Percentiles rank a stretch among this genome's conserved stretches.
phyloP scores from a whole-genome alignment of 2,113 vertebrate genomes.

The Platysternon megacephalum region DNA sequence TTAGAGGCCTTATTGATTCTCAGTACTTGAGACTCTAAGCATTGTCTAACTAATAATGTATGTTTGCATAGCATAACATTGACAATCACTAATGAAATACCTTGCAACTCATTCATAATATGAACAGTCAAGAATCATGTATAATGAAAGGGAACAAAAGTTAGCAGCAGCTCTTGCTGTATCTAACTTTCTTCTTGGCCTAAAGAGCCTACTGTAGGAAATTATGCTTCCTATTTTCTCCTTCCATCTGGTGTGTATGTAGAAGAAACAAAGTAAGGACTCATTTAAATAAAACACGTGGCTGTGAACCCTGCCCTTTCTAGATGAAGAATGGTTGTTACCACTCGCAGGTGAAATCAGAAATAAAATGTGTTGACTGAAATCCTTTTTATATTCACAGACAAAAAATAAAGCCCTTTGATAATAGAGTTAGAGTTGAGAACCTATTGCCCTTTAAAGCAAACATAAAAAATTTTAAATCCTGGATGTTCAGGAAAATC shows the following conservation, averaged over 20 bases:
- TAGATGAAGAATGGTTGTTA: constrained; percentile 9
- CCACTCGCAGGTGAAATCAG: not conserved
- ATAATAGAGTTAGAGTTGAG: not conserved
- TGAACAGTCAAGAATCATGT: not conserved
- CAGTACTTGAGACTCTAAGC: not conserved
- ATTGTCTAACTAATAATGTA: not conserved
- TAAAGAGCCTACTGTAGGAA: not conserved
- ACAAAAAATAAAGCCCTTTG: not conserved
- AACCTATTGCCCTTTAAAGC: not conserved
- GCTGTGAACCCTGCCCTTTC: constrained; percentile 1
- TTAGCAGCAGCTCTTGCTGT: not conserved
- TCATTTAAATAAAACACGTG: constrained; percentile 30
- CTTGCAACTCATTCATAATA: not conserved
- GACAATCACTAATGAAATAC: not conserved
- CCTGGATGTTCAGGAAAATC: not conserved
- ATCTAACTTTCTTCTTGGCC: not conserved
- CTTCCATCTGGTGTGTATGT: not conserved
- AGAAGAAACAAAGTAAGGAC: not conserved
- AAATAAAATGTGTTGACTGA: not conserved
- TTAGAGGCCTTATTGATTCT: not conserved
- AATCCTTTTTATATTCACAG: constrained; percentile 9
- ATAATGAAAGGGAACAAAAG: not conserved
- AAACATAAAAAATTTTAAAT: constrained; percentile 8
- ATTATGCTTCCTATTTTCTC: not conserved
- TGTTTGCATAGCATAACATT: not conserved